phyloP scores from a whole-genome alignment of 2,113 vertebrate species.

The Lycaon pictus region DNA sequence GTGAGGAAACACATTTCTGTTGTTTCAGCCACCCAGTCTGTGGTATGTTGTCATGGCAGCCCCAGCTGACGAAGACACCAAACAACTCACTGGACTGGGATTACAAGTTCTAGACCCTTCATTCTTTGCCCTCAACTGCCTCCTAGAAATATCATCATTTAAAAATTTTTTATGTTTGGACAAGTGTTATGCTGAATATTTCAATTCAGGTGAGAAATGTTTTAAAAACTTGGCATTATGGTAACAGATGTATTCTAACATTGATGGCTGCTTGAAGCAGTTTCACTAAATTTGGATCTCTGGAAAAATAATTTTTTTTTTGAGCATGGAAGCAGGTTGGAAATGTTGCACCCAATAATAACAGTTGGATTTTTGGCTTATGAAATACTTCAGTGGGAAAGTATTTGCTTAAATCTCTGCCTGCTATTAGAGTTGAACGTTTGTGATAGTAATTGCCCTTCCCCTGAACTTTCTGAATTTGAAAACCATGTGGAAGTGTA shows the following conservation, averaged over 20 bases:
- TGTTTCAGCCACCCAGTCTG: background rate
- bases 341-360: constrained; percentile 61
- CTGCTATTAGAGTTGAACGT: constrained; percentile 56
- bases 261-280: background rate
- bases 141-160: background rate
- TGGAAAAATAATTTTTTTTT: constrained; percentile 15
- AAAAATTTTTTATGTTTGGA: background rate
- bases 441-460: constrained; percentile 35
- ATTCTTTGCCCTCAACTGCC: background rate
- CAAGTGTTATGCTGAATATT: background rate
- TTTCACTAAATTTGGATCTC: constrained; percentile 47
- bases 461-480: constrained; percentile 65
- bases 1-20: background rate
- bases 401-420: constrained; percentile 58
- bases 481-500: constrained; percentile 53
- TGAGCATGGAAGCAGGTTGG: constrained; percentile 50
- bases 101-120: background rate
- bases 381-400: constrained; percentile 61
- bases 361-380: background rate
- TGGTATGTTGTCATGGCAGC: background rate
- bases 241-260: background rate
- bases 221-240: background rate
- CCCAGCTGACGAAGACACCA: background rate
- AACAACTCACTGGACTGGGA: background rate
- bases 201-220: background rate